Conservation (phyloP, 2,113 vertebrate genomes). For the Atlantisia rogersi region DNA sequence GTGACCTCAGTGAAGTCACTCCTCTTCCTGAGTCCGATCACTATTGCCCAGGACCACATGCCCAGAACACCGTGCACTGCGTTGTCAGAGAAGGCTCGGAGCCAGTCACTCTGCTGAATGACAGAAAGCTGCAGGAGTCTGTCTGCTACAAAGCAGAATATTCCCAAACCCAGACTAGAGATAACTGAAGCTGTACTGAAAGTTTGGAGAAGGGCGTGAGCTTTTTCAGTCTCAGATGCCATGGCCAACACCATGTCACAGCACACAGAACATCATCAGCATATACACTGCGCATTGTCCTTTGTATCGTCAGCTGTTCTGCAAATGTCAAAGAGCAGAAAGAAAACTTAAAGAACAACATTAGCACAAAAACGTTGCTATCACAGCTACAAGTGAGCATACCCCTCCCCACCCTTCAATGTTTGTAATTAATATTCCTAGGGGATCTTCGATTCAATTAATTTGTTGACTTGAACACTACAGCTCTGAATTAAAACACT, state of each 20-base stretch:
- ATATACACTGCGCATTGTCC: conserved; percentile 20
- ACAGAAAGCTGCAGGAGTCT: conserved; percentile 81
- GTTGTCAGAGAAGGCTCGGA: conserved; percentile 88
- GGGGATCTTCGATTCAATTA: not conserved
- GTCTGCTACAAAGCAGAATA: conserved; percentile 89
- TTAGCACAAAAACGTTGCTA: not conserved
- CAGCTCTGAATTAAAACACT: not conserved
- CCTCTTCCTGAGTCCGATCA: conserved; percentile 90
- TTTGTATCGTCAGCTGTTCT: conserved; percentile 41
- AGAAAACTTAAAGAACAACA: not conserved
- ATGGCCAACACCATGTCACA: conserved; percentile 71
- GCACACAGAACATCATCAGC: not conserved
- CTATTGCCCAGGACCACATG: conserved; percentile 95
- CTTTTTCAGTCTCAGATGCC: conserved; percentile 89
- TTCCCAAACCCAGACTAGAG: conserved; percentile 86
- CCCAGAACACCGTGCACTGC: conserved; percentile 87
- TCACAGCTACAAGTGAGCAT: not conserved
- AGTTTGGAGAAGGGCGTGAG: conserved; percentile 88
- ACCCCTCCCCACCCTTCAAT: fast-evolving
- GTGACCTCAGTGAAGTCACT: conserved; percentile 89
- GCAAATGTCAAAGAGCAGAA: conserved; percentile 12
- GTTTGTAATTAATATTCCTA: not conserved
- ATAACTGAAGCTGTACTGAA: conserved; percentile 89
- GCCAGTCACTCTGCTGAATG: conserved; percentile 89
- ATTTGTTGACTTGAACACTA: not conserved